Percentiles rank a stretch among this genome's conserved stretches.
Evolutionary conservation across 2,797 vertebrate genomes (phyloP).

Genomic region (Hydrophis major): DNA sequence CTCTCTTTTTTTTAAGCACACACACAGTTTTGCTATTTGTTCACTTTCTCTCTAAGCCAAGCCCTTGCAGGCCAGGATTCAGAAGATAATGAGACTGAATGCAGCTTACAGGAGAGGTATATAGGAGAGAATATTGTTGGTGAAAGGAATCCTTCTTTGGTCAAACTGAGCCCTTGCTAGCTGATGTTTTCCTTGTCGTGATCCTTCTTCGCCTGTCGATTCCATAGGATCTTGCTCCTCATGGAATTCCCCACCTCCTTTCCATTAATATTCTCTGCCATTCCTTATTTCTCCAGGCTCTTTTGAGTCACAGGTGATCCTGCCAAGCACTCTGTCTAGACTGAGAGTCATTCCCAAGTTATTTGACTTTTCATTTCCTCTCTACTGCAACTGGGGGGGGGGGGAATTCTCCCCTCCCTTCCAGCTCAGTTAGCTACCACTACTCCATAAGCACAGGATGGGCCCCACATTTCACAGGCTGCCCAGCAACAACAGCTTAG

Average conservation of each 20-base stretch:
- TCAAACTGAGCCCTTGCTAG: neutral
- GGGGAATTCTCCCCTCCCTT: neutral
- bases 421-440: neutral
- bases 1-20: neutral
- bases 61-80: neutral
- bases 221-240: neutral
- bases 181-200: neutral
- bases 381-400: neutral
- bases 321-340: conserved; percentile 36
- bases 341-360: conserved; percentile 31
- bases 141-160: neutral
- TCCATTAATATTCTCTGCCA: conserved; percentile 36
- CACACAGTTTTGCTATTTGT: neutral
- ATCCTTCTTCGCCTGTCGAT: neutral
- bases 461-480: neutral
- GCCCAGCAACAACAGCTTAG: neutral
- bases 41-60: neutral
- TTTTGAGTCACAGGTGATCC: conserved; percentile 36
- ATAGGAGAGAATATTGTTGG: neutral
- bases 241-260: neutral
- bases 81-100: neutral
- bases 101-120: neutral
- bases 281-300: conserved; percentile 16
- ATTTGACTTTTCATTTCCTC: conserved; percentile 35
- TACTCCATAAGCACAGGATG: neutral